Base-by-base conservation (phyloP, 2,113 vertebrate genomes). In the Ciconia maguari region DNA sequence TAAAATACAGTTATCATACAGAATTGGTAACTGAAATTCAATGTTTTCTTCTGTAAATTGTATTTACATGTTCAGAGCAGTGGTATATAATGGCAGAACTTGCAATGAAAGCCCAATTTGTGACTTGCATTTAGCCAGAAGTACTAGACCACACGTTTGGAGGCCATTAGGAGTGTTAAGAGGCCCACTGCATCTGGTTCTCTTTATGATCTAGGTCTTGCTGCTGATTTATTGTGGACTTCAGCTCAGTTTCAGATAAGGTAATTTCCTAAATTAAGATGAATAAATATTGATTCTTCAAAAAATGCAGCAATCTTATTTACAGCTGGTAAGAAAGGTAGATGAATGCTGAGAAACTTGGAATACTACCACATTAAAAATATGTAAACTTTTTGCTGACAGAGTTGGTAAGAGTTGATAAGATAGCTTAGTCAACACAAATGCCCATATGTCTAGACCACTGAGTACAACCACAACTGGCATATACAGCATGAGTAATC, bases 361-460 rank as follows among this genome's bases (percentile, higher is more conserved):
- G 54, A 96, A 68, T 38, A 32, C 13, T 38, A 87, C 26, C 54
- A 87, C 42, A 68, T 36, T 85, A 94, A 91, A 95, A 91, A 87
- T 21, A 94, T 7, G 75, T 29, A 77, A 91, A 75, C 34, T 7
- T 79, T 97, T 60, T 96, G 94, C 93, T 96, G 96, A 92, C 58
- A 69, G 41, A 51, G 25, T 68, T 95, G 90, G 82, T 92, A 97
- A 74, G 66, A 94, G 77, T 70, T 68, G 55, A 19, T 64, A 71
- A 68, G 60, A 74, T 38, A 94, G 93, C 95, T 97, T 90, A 94
- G 92, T 92, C 51, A 60, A 95, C 95, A 94, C 51, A 83, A 97
- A 94, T 66, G 90, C 77, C 93, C 95, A 81, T 95, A 97, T 97
- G 96, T 87, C 96, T 96, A 93, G 94, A 97, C 94, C 94, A 81